Evolutionary conservation across 2,888 invertebrate species (phyloP), one percentile per base, ranked within the genome.

Genomic region (Agrochola lychnidis): DNA sequence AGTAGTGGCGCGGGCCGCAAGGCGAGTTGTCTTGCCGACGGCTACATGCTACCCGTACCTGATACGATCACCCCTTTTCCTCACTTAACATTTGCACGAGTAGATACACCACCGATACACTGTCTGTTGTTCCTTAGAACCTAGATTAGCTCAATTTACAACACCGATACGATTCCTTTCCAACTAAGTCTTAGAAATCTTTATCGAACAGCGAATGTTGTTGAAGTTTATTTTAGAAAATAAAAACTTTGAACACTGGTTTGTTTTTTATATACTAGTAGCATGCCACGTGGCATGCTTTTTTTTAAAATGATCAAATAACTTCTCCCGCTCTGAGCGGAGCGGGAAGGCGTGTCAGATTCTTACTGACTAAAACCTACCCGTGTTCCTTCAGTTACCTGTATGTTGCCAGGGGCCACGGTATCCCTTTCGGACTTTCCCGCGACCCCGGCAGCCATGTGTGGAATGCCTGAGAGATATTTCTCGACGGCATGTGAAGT

Each of bases 31-130:
- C 83, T 78, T 82, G 59, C 61, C 61, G 78, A 66, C 69, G 78
- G 73, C 64, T 77, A 69, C 79, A 83, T 61, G 82, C 85, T 70
- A 56, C 71, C 83, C 83, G 83, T 83, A 45, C 83, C 83, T 85
- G 83, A 83, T 83, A 83, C 83, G 78, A 83, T 83, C 86, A 78
- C 83, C 86, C 83, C 83, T 85, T 85, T 85, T 77, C 78, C 83
- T 71, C 70, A 73, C 71, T 84, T 84, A 80, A 80, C 82, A 81
- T 78, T 83, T 64, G 69, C 78, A 73, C 73, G 51, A 74, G 61
- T 83, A 82, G 78, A 85, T 85, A 85, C 64, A 83, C 59, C 74
- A 78, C 69, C 68, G 83, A 83, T 85, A 82, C 42, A 74, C 62
- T 71, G 63, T 71, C 69, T 85, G 73, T 72, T 72, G 86, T 82